phyloP scores from a whole-genome alignment of 2,113 vertebrate species.

The Pica pica region DNA sequence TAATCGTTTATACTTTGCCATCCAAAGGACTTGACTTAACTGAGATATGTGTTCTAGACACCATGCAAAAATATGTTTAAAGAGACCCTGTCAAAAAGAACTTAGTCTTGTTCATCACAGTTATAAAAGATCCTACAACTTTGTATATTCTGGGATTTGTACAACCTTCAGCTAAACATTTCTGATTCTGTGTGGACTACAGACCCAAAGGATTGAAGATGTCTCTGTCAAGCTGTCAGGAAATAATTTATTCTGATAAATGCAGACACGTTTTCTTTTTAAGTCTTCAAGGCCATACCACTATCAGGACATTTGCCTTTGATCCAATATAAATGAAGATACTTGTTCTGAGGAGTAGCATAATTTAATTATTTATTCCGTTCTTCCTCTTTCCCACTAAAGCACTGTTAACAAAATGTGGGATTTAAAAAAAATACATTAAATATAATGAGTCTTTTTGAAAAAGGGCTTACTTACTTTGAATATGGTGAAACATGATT shows the following conservation, averaged over 20 bases:
- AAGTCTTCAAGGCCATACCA: not conserved
- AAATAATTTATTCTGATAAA: conserved; percentile 5
- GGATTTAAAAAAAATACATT: not conserved
- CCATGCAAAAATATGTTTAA: not conserved
- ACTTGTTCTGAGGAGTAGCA: not conserved
- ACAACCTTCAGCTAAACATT: not conserved
- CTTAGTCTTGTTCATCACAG: not conserved
- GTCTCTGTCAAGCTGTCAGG: not conserved
- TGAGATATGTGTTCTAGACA: not conserved
- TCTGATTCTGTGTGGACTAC: not conserved
- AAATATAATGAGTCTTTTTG: not conserved
- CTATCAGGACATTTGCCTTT: not conserved
- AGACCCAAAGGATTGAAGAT: not conserved
- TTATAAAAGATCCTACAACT: not conserved
- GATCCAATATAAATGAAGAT: not conserved
- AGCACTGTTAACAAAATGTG: not conserved
- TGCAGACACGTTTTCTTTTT: not conserved
- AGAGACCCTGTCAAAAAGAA: not conserved
- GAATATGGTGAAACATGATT: not conserved
- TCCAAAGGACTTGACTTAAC: not conserved
- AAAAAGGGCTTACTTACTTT: not conserved
- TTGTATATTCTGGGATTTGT: not conserved
- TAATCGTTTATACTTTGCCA: not conserved
- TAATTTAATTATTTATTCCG: not conserved
- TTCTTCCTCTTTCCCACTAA: not conserved